Conservation (phyloP, 1,140 invertebrate genomes). For the Pogonomyrmex barbatus region DNA sequence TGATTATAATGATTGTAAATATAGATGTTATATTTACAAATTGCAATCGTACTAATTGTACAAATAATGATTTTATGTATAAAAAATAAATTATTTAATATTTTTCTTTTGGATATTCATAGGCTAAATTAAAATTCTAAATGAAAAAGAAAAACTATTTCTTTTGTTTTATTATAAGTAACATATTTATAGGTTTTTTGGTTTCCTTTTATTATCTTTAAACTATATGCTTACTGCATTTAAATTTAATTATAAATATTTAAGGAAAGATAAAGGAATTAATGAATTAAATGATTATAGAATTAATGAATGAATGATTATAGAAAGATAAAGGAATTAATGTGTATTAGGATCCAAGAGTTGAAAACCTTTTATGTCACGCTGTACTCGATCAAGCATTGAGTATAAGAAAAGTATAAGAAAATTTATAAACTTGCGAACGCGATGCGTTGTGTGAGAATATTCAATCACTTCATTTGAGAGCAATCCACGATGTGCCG, state of each 20-base stretch:
- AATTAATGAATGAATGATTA: no score
- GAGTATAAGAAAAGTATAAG: not conserved
- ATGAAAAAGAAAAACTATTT: not conserved
- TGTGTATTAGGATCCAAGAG: not conserved
- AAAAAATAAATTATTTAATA: not conserved
- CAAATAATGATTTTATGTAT: not conserved
- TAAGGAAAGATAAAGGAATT: not conserved
- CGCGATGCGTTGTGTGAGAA: conserved; percentile 9
- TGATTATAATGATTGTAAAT: no score
- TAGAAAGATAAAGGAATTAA: not conserved
- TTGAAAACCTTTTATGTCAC: not conserved
- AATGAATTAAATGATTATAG: no score
- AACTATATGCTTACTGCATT: no score
- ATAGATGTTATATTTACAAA: not conserved
- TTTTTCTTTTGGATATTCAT: not conserved
- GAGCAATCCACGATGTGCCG: conserved; percentile 36
- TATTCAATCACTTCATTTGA: conserved; percentile 70
- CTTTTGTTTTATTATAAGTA: not conserved
- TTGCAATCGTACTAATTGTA: not conserved
- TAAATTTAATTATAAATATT: not conserved
- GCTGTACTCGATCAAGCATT: not conserved
- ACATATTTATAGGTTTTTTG: not conserved
- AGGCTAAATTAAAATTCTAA: not conserved
- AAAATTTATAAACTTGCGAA: not conserved
- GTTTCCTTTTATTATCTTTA: not conserved